Base-by-base conservation (phyloP, 2,888 invertebrate genomes). In the Sinodicranocentrus sp. region DNA sequence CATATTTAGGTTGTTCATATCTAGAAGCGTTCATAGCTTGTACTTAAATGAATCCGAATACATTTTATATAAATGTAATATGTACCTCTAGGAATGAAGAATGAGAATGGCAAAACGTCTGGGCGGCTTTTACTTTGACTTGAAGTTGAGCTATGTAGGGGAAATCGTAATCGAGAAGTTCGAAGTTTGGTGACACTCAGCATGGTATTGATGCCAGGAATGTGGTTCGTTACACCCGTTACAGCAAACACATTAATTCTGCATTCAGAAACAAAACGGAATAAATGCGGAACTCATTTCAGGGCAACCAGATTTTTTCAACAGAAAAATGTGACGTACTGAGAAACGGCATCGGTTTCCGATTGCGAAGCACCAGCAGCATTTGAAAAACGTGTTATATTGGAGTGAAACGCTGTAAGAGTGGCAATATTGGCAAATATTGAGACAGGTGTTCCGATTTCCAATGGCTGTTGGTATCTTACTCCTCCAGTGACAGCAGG, bases 371-470 rank as follows among this genome's bases (percentile, higher is more conserved):
- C 44, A 10, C 83, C 77, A 13, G 57, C 61, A 0, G 63, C 65
- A 10, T 48, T 65, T 6, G 77, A 65, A 3, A 76, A 70, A 39
- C 52, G 70, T 17, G 75, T 80, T 1, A 73, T 67, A 26, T 80
- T 76, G 5, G 76, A 44, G 1, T 68, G 59, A 15, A 70, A 19
- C 0, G 75, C 82, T 19, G 61, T 73, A 8, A 84, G 61, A 13
- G 73, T 76, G 0, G 86, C 78, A 2, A 85, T 28, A 63, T 80
- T 82, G 1, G 86, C 75, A n/a, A 82, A 63, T n/a, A 88, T 82
- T 1, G 87, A 87, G 3, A 87, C 84, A 23, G 89, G 88, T n/a
- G 86, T 84, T 21, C 89, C 89, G 48, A 88, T 86, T 82, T 89
- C 89, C 75, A 89, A 72, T 0, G 89, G 89, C 54, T 88, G 87